Conservation (phyloP, 2,888 invertebrate genomes). For the Lepidochitona cinerea region DNA sequence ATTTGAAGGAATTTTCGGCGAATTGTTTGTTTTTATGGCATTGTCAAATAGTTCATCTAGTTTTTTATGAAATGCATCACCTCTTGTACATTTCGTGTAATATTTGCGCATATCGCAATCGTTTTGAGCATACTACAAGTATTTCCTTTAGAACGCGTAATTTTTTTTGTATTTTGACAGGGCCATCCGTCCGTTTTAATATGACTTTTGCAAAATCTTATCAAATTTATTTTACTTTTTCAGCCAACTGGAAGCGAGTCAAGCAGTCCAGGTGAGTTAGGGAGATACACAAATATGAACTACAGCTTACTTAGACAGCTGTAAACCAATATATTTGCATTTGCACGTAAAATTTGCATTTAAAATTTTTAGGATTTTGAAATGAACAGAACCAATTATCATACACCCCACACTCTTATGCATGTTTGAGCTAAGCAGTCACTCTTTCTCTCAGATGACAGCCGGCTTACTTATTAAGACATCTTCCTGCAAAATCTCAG, state of each 20-base stretch:
- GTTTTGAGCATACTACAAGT: too few species aligned
- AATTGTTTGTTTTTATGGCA: conserved; percentile 7
- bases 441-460: too few species aligned
- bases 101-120: conserved; percentile 8
- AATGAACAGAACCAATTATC: too few species aligned
- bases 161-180: neutral
- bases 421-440: too few species aligned
- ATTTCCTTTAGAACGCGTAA: neutral
- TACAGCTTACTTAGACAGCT: too few species aligned
- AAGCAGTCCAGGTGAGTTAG: conserved; percentile 62
- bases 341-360: too few species aligned
- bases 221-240: conserved; percentile 10
- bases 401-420: too few species aligned
- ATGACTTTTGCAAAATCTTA: neutral
- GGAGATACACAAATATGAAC: too few species aligned
- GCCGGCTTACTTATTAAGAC: too few species aligned
- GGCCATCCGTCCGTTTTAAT: neutral
- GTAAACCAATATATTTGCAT: too few species aligned
- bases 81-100: conserved; percentile 17
- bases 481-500: too few species aligned
- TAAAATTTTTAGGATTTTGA: too few species aligned
- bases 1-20: conserved; percentile 36
- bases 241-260: conserved; percentile 59
- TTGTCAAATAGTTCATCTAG: conserved; percentile 13
- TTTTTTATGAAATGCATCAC: conserved; percentile 24